These are phyloP conservation scores for Spea hammondii DNA, from an alignment of 2,797 vertebrate species.

Conservation along the genomic window DNA sequence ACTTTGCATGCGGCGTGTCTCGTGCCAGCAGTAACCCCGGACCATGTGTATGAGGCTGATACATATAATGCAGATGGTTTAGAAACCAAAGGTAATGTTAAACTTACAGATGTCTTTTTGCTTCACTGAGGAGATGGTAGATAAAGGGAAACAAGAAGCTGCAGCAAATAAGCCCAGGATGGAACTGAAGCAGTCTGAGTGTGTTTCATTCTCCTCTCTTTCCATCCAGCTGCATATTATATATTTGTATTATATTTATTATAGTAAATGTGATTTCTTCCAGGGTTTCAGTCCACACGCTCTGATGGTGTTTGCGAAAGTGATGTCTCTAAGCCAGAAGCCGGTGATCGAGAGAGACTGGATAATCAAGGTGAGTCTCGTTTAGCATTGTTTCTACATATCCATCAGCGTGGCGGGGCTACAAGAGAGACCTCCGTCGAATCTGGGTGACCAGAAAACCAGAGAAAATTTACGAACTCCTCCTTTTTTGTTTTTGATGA, in stretches of 20 bases:
- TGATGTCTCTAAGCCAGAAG: background rate
- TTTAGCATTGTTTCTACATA: too few species aligned
- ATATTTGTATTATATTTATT: too few species aligned
- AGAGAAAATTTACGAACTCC: too few species aligned
- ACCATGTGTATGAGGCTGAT: conserved; percentile 1
- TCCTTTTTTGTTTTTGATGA: too few species aligned
- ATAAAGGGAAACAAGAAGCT: too few species aligned
- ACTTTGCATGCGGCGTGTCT: background rate
- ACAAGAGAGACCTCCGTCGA: too few species aligned
- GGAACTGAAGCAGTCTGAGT: background rate
- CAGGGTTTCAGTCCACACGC: background rate
- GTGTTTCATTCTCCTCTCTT: too few species aligned
- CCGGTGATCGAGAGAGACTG: background rate
- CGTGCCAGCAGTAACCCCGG: background rate
- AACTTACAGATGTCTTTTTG: background rate
- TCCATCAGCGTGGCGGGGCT: too few species aligned
- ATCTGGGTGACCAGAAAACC: too few species aligned
- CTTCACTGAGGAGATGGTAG: background rate
- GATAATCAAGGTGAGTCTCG: conserved; percentile 2
- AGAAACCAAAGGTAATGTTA: background rate
- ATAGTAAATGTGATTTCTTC: background rate
- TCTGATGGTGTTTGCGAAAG: background rate
- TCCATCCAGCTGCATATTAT: too few species aligned
- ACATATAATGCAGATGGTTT: background rate
- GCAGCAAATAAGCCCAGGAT: background rate